Evolutionary conservation across 92 coral and sea anemone genomes (phyloP).

Genomic region (Porites rus): DNA sequence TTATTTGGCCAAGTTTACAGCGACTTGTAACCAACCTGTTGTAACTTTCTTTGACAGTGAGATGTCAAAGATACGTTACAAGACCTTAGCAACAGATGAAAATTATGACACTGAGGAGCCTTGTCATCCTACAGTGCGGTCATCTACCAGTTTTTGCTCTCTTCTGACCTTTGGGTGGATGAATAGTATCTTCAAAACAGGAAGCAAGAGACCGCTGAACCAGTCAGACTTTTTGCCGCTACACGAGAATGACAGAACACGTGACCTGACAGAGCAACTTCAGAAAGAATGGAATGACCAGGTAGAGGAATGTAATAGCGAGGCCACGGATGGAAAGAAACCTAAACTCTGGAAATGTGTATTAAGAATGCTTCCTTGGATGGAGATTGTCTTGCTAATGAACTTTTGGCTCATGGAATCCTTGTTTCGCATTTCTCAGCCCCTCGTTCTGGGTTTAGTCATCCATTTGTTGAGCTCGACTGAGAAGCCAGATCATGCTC

Average conservation of each 20-base stretch:
- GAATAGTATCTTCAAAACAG: slow-evolving; percentile 20
- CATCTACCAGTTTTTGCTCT: slow-evolving; percentile 11
- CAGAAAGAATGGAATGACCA: slow-evolving; percentile 28
- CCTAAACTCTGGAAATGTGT: slow-evolving; percentile 26
- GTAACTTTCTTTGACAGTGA: background rate
- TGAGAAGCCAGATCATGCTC: background rate
- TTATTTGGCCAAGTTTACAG: no score
- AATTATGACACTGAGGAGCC: slow-evolving; percentile 1
- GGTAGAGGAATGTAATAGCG: background rate
- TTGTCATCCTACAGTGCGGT: slow-evolving; percentile 2
- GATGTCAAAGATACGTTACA: slow-evolving; percentile 20
- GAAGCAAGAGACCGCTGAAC: slow-evolving; percentile 30
- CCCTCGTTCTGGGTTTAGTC: slow-evolving; percentile 20
- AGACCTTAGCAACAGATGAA: slow-evolving; percentile 5
- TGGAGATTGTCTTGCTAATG: background rate
- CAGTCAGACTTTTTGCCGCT: slow-evolving; percentile 40
- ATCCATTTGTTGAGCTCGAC: background rate
- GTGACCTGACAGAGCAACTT: slow-evolving; percentile 24
- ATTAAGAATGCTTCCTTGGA: slow-evolving; percentile 1
- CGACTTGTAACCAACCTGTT: no score
- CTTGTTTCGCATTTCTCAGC: slow-evolving; percentile 21
- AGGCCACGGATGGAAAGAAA: background rate
- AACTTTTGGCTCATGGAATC: slow-evolving; percentile 22
- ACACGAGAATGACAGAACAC: slow-evolving; percentile 35
- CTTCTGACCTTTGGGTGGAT: slow-evolving; percentile 20